Conservation (phyloP, 2,113 vertebrate species). For the Halichoeres trimaculatus region DNA sequence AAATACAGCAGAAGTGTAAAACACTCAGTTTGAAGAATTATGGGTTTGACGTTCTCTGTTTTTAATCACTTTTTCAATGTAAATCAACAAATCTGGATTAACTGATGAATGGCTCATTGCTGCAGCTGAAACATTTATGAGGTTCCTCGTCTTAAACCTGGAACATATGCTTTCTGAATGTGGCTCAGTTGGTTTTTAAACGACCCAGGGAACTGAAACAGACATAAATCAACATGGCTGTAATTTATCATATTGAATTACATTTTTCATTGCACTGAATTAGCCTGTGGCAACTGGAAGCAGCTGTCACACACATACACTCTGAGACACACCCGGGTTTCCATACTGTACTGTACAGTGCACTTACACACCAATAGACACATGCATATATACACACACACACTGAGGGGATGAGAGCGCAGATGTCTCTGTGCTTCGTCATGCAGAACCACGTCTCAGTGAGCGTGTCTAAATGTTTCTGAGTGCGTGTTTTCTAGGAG, state of each 20-base stretch:
- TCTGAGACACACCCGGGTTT: conserved; percentile 5
- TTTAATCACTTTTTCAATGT: conserved; percentile 3
- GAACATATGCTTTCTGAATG: conserved; percentile 14
- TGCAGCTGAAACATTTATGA: background rate
- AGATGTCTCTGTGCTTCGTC: conserved; percentile 45
- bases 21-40: background rate
- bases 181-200: conserved; percentile 21
- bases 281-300: conserved; percentile 39
- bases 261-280: conserved; percentile 22
- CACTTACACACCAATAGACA: conserved; percentile 3
- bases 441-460: conserved; percentile 20
- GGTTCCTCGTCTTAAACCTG: background rate
- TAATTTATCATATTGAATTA: conserved; percentile 39
- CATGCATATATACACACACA: conserved; percentile 4
- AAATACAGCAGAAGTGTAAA: background rate
- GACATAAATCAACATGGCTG: conserved; percentile 42
- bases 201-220: conserved; percentile 24
- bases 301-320: conserved; percentile 17
- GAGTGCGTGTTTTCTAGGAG: conserved; percentile 22
- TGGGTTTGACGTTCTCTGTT: background rate
- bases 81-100: background rate
- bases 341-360: conserved; percentile 1
- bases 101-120: conserved; percentile 16
- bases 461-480: conserved; percentile 1
- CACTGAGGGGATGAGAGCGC: conserved; percentile 11